A percentile compares a stretch with the other conserved stretches of the same genome.
These are phyloP conservation scores for Epicauta chinensis DNA, from an alignment of 1,140 invertebrate genomes.

Conservation along the genomic window DNA sequence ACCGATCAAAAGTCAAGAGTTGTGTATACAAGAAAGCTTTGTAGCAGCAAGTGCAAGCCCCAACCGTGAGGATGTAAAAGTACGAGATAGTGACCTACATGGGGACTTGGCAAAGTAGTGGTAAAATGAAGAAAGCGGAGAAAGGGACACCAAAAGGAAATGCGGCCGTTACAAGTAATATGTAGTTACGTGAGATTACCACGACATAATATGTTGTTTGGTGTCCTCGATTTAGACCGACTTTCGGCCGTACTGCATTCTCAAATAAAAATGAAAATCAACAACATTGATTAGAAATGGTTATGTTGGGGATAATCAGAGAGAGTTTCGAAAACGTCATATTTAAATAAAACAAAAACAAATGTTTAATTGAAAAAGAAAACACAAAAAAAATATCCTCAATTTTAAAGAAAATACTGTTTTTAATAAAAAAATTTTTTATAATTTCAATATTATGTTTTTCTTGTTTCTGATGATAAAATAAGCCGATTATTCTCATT, in stretches of 20 bases:
- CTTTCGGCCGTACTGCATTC: constrained; percentile 33
- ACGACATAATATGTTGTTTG: constrained; percentile 37
- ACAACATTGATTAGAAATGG: constrained; percentile 17
- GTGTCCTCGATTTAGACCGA: constrained; percentile 33
- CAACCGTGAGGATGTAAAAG: constrained; percentile 38
- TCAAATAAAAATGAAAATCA: constrained; percentile 38
- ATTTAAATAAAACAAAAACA: too few relatives aligned
- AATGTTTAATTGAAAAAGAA: too few relatives aligned
- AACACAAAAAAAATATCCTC: too few relatives aligned
- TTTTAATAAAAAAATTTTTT: too few relatives aligned
- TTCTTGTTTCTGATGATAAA: too few relatives aligned
- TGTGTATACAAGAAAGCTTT: constrained; percentile 14
- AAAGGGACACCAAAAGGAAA: constrained; percentile 42
- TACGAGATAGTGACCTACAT: constrained; percentile 43
- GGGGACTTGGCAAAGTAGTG: constrained; percentile 35
- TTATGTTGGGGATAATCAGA: constrained; percentile 3
- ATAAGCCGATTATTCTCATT: too few relatives aligned
- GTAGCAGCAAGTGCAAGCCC: constrained; percentile 26
- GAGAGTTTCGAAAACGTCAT: constrained; percentile 15
- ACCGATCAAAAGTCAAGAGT: constrained; percentile 15
- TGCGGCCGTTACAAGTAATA: constrained; percentile 38
- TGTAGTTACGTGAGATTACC: constrained; percentile 42
- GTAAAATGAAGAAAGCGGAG: constrained; percentile 42
- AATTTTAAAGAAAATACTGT: too few relatives aligned
- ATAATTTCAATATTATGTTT: too few relatives aligned